Evolutionary conservation across 1,140 invertebrate species (phyloP), one percentile per base, ranked within the genome.

Genomic region (Drosophila novamexicana): DNA sequence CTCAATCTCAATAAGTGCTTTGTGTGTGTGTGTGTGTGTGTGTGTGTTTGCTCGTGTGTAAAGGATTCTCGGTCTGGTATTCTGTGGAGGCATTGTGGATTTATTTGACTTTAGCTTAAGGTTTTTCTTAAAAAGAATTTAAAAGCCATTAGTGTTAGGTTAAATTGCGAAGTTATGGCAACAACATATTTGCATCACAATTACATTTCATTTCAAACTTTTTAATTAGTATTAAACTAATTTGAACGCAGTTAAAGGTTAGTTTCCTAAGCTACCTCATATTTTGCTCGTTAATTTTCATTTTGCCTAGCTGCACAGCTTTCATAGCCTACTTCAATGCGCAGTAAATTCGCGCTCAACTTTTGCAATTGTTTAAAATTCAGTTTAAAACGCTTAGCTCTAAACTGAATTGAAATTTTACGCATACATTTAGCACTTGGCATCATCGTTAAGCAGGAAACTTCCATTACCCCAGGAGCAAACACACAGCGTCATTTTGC

Each of bases 1-100:
- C 54, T 83, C 72, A 77, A 79, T 86, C 82, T 86, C 83, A 86
- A 79, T 86, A 88, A 89, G 77, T 75, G 84, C 71, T 77, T 63
- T 40, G 22, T 42, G 9, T 52, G 64, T 22, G 44, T 59, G 22
- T 42, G 9, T 52, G 64, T 22, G 44, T 59, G 39, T 65, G 40
- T 65, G 49, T 39, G 32, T 45, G 14, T 59, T 53, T 54, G 44
- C 22, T 22, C 2, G 34, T 40, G 32, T 32, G 42, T 42, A 52
- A 56, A 61, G 73, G 64, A 69, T 74, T 61, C 39, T 52, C 18
- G 22, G 62, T 36, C 63, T 45, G 14, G 8, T 16, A 10, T n/a
- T 53, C 22, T 39, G 50, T 61, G 39, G 18, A 36, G 65, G 58
- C 66, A 1, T 62, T 47, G 39, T 50, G 29, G 53, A 67, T 66